Conservation (phyloP, 2,888 invertebrate species). For the Merodon equestris region DNA sequence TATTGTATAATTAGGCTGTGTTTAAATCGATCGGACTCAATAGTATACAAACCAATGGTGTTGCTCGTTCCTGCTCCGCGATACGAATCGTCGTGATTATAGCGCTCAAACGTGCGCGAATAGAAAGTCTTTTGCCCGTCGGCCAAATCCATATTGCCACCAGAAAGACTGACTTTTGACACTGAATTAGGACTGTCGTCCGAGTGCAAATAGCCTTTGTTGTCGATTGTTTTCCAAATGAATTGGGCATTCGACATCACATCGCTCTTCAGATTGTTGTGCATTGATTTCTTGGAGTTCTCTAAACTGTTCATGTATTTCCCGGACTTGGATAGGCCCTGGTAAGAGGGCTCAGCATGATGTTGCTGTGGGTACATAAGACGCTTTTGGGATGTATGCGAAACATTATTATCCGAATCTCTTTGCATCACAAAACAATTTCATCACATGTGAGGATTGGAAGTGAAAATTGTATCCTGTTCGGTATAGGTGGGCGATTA, state of each 20-base stretch:
- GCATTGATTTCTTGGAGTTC: slow-evolving; percentile 9
- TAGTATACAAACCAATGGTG: slow-evolving; percentile 29
- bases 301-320: slow-evolving; percentile 39
- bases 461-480: slow-evolving; percentile 5
- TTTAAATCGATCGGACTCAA: background rate
- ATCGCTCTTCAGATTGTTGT: slow-evolving; percentile 32
- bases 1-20: background rate
- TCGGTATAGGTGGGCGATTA: background rate
- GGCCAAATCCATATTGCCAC: slow-evolving; percentile 13
- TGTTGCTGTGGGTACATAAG: slow-evolving; percentile 34
- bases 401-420: slow-evolving; percentile 64
- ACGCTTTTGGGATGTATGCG: slow-evolving; percentile 39
- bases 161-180: background rate
- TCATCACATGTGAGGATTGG: slow-evolving; percentile 18
- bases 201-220: slow-evolving; percentile 11
- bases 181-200: slow-evolving; percentile 18
- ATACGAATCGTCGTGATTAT: slow-evolving; percentile 38
- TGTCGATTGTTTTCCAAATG: slow-evolving; percentile 39
- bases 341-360: slow-evolving; percentile 25
- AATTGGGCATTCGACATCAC: slow-evolving; percentile 34
- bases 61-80: slow-evolving; percentile 27
- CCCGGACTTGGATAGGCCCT: slow-evolving; percentile 10
- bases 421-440: slow-evolving; percentile 60
- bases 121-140: slow-evolving; percentile 39
- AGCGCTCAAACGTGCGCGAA: slow-evolving; percentile 55